A percentile compares a stretch with the other conserved stretches of the same genome.
Conservation (phyloP, 2,888 invertebrate genomes). For the Galeruca laticollis region DNA sequence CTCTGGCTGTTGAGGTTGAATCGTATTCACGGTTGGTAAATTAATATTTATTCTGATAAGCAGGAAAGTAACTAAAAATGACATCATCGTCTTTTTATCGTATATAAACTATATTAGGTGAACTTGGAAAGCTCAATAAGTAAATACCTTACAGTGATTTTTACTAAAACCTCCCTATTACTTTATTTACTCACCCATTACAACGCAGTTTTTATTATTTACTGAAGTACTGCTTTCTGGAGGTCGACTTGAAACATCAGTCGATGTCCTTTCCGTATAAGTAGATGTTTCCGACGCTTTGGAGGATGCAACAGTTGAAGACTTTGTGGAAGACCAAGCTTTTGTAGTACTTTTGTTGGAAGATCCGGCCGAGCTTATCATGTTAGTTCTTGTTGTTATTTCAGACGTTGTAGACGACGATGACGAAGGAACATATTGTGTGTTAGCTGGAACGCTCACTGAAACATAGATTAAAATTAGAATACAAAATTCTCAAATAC, state of each 20-base stretch:
- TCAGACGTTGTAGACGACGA: conserved; percentile 43
- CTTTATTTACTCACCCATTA: conserved; percentile 65
- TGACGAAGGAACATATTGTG: conserved; percentile 33
- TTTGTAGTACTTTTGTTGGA: conserved; percentile 35
- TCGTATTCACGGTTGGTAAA: no score
- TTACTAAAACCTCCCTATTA: no score
- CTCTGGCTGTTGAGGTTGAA: no score
- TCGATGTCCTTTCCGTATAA: conserved; percentile 25
- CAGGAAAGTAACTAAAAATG: no score
- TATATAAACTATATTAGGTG: no score
- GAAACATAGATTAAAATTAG: conserved; percentile 27
- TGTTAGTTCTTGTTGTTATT: conserved; percentile 28
- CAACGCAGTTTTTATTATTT: conserved; percentile 63
- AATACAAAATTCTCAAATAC: neutral
- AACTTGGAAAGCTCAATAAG: no score
- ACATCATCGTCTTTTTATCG: no score
- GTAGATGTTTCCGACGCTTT: conserved; percentile 25
- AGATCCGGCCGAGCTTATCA: conserved; percentile 25
- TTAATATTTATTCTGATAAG: no score
- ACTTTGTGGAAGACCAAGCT: conserved; percentile 46
- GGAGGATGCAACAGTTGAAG: neutral
- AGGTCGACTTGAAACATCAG: conserved; percentile 28
- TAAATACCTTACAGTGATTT: no score
- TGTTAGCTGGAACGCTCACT: conserved; percentile 51
- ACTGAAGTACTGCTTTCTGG: conserved; percentile 52